These are phyloP conservation scores for Amiota mariae DNA, from an alignment of 2,888 invertebrate genomes.

Conservation along the genomic window DNA sequence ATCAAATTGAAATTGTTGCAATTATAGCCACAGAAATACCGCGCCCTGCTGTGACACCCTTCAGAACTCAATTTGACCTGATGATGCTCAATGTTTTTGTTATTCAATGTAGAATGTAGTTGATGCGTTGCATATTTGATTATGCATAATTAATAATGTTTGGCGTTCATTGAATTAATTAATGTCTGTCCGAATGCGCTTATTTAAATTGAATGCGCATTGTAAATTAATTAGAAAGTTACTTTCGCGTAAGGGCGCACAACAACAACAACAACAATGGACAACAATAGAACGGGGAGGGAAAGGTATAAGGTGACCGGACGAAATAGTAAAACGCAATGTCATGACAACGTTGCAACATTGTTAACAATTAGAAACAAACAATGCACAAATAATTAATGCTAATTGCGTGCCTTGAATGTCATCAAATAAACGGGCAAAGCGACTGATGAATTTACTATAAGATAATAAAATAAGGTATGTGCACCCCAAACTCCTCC, in stretches of 20 bases:
- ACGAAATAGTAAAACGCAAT: not conserved
- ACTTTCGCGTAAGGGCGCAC: constrained; percentile 41
- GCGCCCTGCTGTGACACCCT: not conserved
- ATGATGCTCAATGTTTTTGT: constrained; percentile 12
- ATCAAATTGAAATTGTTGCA: not conserved
- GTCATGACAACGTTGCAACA: constrained; percentile 37
- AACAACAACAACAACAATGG: constrained; percentile 35
- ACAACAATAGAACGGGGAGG: not conserved
- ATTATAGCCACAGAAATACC: constrained; percentile 3
- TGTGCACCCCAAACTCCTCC: no score
- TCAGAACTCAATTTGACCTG: not conserved
- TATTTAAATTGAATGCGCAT: constrained; percentile 42
- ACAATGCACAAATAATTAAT: constrained; percentile 59
- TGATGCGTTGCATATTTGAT: constrained; percentile 62
- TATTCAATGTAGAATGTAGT: constrained; percentile 9
- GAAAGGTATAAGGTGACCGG: no score
- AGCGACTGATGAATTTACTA: constrained; percentile 1
- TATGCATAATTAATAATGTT: constrained; percentile 66
- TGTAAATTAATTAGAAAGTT: constrained; percentile 60
- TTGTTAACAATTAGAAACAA: constrained; percentile 57
- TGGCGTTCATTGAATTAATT: constrained; percentile 65
- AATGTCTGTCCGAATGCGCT: constrained; percentile 34
- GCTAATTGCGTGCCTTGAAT: constrained; percentile 45
- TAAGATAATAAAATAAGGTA: not conserved
- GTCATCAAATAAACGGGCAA: not conserved